Evolutionary conservation across 2,888 invertebrate species (phyloP), one percentile per base, ranked within the genome.

Genomic region (Argyresthia goedartella): DNA sequence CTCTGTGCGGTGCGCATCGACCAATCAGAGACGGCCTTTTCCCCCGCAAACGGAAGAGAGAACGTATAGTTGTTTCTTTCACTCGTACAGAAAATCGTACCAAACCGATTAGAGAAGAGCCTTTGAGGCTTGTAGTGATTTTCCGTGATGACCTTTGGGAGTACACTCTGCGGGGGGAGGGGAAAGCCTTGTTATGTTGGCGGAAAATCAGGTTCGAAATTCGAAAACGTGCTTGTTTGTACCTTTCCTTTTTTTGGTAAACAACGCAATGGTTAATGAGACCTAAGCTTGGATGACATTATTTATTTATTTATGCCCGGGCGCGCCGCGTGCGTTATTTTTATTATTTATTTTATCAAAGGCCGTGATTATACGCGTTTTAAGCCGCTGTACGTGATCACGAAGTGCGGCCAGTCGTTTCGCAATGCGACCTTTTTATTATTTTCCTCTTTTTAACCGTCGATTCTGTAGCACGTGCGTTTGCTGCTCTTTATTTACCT

Each of bases 301-400:
- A 80, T 79, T 79, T 79, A 81, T 80, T 79, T 81, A 80, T 80
- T 77, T 80, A 80, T 80, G 78, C 73, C 62, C 54, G 60, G 63
- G 63, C 64, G 64, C 63, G 61, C 60, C 60, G 62, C 59, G 64
- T 59, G 68, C 62, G 67, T 67, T 57, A 55, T 60, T 59, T 57
- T 54, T 58, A 55, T 57, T 58, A 57, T 59, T 54, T 55, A 59
- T 47, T 56, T 57, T 58, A 54, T 70, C 69, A 70, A 54, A 59
- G 53, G 58, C 57, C 48, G 58, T 59, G 66, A 64, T 66, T 64
- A 62, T 61, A 62, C 63, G 64, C 62, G 63, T 61, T 60, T 63
- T 57, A 55, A 51, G 56, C 46, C 41, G 56, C 25, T 25, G 15
- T 56, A 57, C 58, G 61, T 60, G 61, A 56, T 58, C 59, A 58